phyloP scores from a whole-genome alignment of 92 coral and sea anemone genomes.

The Zoanthus sociatus region DNA sequence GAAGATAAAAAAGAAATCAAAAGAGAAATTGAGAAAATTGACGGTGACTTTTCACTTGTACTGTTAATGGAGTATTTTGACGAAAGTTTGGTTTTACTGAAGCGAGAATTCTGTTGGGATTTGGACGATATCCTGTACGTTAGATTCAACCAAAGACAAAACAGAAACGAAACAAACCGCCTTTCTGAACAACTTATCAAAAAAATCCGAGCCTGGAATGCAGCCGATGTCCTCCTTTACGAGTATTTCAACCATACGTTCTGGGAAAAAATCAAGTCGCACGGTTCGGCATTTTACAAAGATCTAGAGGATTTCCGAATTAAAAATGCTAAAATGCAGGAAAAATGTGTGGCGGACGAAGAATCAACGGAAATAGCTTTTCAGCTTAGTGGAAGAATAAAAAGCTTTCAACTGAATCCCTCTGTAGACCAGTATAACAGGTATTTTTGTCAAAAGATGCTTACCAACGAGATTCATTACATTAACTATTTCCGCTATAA shows the following conservation, averaged over 20 bases:
- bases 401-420: slow-evolving; percentile 73
- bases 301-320: slow-evolving; percentile 80
- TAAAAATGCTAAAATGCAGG: slow-evolving; percentile 72
- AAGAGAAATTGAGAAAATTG: slow-evolving; percentile 67
- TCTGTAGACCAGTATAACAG: slow-evolving; percentile 73
- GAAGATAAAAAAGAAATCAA: slow-evolving; percentile 64
- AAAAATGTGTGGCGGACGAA: slow-evolving; percentile 79
- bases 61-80: slow-evolving; percentile 96
- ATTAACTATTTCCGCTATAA: slow-evolving; percentile 87
- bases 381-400: slow-evolving; percentile 64
- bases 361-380: slow-evolving; percentile 79
- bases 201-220: slow-evolving; percentile 84
- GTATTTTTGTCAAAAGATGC: slow-evolving; percentile 89
- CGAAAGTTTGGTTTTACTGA: slow-evolving; percentile 89
- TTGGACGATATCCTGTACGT: slow-evolving; percentile 90
- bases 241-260: slow-evolving; percentile 86
- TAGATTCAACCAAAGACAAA: slow-evolving; percentile 82
- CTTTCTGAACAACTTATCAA: slow-evolving; percentile 46
- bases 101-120: slow-evolving; percentile 94
- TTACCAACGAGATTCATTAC: slow-evolving; percentile 90
- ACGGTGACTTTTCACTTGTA: slow-evolving; percentile 82
- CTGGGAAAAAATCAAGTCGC: slow-evolving; percentile 82
- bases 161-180: slow-evolving; percentile 43
- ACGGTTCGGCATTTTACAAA: slow-evolving; percentile 80
- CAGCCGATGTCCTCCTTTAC: slow-evolving; percentile 87